Evolutionary conservation across 2,797 vertebrate genomes (phyloP).

Genomic region (Enoplosus armatus): DNA sequence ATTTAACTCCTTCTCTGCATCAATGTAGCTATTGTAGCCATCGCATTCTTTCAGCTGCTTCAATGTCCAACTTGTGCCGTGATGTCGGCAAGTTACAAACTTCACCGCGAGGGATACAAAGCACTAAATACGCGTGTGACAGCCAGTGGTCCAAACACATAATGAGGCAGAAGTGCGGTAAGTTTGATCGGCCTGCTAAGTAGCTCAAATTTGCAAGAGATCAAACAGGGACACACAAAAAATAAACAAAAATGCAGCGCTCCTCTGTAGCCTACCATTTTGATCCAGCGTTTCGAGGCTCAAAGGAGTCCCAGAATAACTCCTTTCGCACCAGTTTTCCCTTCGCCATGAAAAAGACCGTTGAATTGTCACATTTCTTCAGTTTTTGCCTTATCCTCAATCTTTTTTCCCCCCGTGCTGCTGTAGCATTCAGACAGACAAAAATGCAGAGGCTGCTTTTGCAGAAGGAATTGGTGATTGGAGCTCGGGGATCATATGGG

Average conservation of each 20-base stretch:
- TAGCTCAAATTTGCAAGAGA: conserved; percentile 80
- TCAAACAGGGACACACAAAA: conserved; percentile 77
- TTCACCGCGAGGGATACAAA: conserved; percentile 61
- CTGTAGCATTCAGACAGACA: conserved; percentile 85
- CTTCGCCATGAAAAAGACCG: conserved; percentile 88
- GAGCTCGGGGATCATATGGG: conserved; percentile 92
- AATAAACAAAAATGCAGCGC: conserved; percentile 75
- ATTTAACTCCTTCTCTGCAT: conserved; percentile 85
- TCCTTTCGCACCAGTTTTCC: conserved; percentile 83
- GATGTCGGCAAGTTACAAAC: conserved; percentile 84
- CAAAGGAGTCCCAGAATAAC: conserved; percentile 88
- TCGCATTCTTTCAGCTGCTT: conserved; percentile 77
- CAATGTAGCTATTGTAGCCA: conserved; percentile 79
- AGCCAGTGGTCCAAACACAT: conserved; percentile 42
- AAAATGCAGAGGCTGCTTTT: conserved; percentile 89
- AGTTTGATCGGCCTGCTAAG: conserved; percentile 83
- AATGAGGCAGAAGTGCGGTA: conserved; percentile 67
- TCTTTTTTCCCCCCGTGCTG: conserved; percentile 80
- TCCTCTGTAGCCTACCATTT: conserved; percentile 91
- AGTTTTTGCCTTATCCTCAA: conserved; percentile 71
- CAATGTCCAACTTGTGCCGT: conserved; percentile 76
- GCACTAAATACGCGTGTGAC: conserved; percentile 45
- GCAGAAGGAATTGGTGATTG: conserved; percentile 90
- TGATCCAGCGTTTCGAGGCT: conserved; percentile 89
- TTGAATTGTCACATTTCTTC: conserved; percentile 85